Conservation (phyloP, 2,797 vertebrate genomes). For the Denticeps clupeoides region DNA sequence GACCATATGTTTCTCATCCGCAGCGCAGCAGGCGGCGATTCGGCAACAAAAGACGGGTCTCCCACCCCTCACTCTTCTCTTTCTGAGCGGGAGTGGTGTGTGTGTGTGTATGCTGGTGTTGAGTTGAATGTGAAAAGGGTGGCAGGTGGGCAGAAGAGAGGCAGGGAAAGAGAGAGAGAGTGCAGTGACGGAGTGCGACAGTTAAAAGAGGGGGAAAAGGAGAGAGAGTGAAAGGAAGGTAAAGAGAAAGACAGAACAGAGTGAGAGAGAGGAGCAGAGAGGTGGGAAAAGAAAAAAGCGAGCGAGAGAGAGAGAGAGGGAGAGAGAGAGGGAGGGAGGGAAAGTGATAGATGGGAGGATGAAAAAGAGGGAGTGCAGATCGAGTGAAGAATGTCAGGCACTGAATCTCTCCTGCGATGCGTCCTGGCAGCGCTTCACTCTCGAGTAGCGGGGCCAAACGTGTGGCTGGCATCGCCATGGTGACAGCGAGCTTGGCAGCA, state of each 20-base stretch:
- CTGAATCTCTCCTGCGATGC: conserved; percentile 20
- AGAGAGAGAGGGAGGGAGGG: conserved; percentile 23
- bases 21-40: conserved; percentile 50
- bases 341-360: conserved; percentile 17
- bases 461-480: conserved; percentile 24
- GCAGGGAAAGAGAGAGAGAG: background rate
- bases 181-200: conserved; percentile 18
- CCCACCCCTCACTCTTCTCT: conserved; percentile 18
- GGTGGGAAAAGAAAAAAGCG: background rate
- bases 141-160: background rate
- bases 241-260: background rate
- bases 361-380: conserved; percentile 29
- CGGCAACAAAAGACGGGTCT: conserved; percentile 47
- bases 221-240: conserved; percentile 14
- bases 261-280: background rate
- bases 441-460: conserved; percentile 40
- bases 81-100: background rate
- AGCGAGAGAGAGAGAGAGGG: conserved; percentile 15
- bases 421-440: conserved; percentile 31
- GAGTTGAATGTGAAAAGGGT: background rate
- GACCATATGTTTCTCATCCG: conserved; percentile 60
- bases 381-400: conserved; percentile 27
- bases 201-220: background rate
- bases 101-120: background rate
- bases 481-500: too few relatives aligned